Base-by-base conservation (phyloP, 2,888 invertebrate genomes). In the Amiota minor region DNA sequence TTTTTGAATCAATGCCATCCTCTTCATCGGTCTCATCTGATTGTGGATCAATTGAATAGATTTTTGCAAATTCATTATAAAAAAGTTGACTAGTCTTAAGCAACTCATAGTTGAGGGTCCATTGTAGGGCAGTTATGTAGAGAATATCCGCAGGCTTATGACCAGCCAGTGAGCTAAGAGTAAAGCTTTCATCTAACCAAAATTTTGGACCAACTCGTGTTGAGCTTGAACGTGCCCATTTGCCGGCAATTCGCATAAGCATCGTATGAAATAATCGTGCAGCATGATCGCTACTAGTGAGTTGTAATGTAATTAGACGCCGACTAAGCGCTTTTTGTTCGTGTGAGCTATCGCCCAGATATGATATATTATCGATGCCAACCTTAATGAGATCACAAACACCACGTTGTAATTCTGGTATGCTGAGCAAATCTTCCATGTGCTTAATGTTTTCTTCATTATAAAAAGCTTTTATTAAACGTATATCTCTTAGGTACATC, bases 331-430 rank as follows among this genome's bases (percentile, higher is more conserved):
- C 75, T 0, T 78, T 74, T 79, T 89, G 88, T 62, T 89, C 87
- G 59, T 83, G 83, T 35, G 74, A 78, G 50, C 85, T 88, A 65
- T 89, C 88, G 16, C 88, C 89, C 56, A 89, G 79, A 77, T 86
- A 87, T 65, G 87, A 85, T 23, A 85, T 83, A 72, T 89, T 89
- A 65, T 89, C 88, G 56, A 90, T 86, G 76, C 89, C 90, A 71
- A 89, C 89, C 74, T 88, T 89, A 56, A 90, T 87, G 47, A 90
- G 82, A 83, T 88, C 88, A 75, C 89, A 89, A 3, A 88, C 85
- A 20, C 82, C 82, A n/a, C 87, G 82, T 50, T 87, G 85, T 23
- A 90, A 73, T 49, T 85, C 85, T 6, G 89, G 88, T 61, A 87
- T 83, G 69, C 78, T 76, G 50, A 89, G 73, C 23, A 90, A 78